Conservation (phyloP, 92 coral and sea anemone species). For the Phymanthus crucifer region DNA sequence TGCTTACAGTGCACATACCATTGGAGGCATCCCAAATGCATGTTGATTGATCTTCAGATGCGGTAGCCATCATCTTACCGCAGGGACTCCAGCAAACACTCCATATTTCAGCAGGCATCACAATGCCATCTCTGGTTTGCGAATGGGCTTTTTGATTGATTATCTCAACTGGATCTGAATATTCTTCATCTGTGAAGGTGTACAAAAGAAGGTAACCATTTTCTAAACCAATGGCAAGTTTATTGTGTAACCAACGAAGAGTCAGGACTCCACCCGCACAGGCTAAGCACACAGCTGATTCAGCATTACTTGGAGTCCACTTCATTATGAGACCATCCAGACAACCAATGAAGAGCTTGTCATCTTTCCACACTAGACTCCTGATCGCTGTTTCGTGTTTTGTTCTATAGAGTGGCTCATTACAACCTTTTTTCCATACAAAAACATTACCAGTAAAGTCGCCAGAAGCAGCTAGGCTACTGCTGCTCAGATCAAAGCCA, state of each 20-base stretch:
- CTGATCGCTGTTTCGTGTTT: conserved; percentile 64
- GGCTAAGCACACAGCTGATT: conserved; percentile 25
- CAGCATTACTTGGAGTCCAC: conserved; percentile 54
- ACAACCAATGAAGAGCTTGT: conserved; percentile 64
- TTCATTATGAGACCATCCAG: conserved; percentile 65
- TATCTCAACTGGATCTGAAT: conserved; percentile 48
- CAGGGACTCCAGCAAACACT: conserved; percentile 93
- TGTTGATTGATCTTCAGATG: conserved; percentile 87
- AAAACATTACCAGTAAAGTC: conserved; percentile 82
- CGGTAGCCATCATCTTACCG: conserved; percentile 80
- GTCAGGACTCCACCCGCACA: conserved; percentile 70
- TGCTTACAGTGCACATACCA: conserved; percentile 58
- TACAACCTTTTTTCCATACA: conserved; percentile 62
- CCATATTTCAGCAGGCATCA: conserved; percentile 76
- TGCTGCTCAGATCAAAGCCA: conserved; percentile 66
- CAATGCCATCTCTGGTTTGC: conserved; percentile 29
- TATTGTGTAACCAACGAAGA: conserved; percentile 66
- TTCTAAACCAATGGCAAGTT: conserved; percentile 74
- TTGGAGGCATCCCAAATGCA: conserved; percentile 62
- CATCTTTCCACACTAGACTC: conserved; percentile 68
- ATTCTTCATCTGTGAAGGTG: conserved; percentile 29
- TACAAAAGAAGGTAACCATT: conserved; percentile 67
- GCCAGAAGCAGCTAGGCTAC: conserved; percentile 59
- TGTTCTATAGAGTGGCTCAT: conserved; percentile 37
- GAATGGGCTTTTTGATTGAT: conserved; percentile 69